A percentile compares a stretch with the other conserved stretches of the same genome.
These are phyloP conservation scores for Oncorhynchus kisutch DNA, from an alignment of 2,113 vertebrate genomes.

Conservation along the genomic window DNA sequence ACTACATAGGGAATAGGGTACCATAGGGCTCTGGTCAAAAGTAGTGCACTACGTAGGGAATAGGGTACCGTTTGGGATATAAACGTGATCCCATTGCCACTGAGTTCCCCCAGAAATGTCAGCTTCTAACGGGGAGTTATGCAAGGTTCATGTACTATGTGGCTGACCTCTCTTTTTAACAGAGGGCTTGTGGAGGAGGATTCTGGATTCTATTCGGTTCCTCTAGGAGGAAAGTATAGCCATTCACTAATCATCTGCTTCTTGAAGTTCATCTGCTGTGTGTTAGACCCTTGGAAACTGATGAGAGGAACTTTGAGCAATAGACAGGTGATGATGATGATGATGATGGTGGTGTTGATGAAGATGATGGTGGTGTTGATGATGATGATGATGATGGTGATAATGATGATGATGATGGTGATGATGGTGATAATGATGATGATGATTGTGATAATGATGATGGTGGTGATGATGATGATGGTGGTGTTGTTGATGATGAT, in stretches of 20 bases:
- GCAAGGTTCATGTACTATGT: constrained; percentile 60
- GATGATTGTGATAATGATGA: background rate
- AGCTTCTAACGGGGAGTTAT: constrained; percentile 60
- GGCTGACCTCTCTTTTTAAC: constrained; percentile 25
- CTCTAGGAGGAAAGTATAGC: constrained; percentile 43
- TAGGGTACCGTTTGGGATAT: constrained; percentile 30
- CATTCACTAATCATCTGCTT: constrained; percentile 59
- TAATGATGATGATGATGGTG: background rate
- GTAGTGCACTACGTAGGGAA: constrained; percentile 28
- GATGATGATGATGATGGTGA: too few relatives aligned
- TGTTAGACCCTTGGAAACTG: constrained; percentile 43
- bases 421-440: background rate
- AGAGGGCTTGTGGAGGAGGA: constrained; percentile 38
- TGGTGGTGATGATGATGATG: fast-evolving
- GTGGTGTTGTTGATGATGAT: fast-evolving
- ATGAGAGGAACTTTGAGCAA: constrained; percentile 58
- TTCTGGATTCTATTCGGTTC: constrained; percentile 44
- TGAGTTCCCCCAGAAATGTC: constrained; percentile 62
- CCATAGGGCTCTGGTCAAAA: background rate
- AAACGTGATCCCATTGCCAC: constrained; percentile 38
- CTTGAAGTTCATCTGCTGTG: constrained; percentile 61
- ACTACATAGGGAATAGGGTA: constrained; percentile 38
- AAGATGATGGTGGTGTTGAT: background rate
- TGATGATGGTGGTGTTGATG: background rate
- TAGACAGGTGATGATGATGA: constrained; percentile 49